Evolutionary conservation across 1,140 invertebrate genomes (phyloP).

Genomic region (Melitaea cinxia): DNA sequence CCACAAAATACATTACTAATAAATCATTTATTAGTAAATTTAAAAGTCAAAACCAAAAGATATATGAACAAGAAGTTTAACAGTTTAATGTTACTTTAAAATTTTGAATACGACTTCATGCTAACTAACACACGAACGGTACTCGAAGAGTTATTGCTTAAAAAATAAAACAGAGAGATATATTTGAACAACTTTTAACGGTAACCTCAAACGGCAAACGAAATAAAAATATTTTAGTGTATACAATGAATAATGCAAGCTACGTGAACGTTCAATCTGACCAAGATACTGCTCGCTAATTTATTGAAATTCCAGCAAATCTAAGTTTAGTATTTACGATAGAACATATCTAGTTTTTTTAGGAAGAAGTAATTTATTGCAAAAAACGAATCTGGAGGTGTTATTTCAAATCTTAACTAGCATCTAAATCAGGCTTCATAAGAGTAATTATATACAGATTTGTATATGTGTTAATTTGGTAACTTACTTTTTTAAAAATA

Average conservation of each 20-base stretch:
- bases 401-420: neutral
- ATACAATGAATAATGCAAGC: constrained; percentile 50
- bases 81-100: neutral
- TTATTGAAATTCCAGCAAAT: neutral
- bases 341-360: neutral
- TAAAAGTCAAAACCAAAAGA: neutral
- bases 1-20: neutral
- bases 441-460: too few species aligned
- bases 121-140: constrained; percentile 29
- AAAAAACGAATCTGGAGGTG: neutral
- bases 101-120: neutral
- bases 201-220: constrained; percentile 36
- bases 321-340: neutral
- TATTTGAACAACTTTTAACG: constrained; percentile 40
- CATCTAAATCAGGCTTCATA: neutral
- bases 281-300: constrained; percentile 30
- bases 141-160: constrained; percentile 35
- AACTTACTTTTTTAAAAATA: too few species aligned
- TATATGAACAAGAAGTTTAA: neutral
- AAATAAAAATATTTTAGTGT: constrained; percentile 30
- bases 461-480: neutral
- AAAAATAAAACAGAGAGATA: constrained; percentile 30
- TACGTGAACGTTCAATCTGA: constrained; percentile 13
- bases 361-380: neutral
- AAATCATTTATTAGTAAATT: neutral